Base-by-base conservation (phyloP, 2,113 vertebrate genomes). In the Paramisgurnus dabryanus region DNA sequence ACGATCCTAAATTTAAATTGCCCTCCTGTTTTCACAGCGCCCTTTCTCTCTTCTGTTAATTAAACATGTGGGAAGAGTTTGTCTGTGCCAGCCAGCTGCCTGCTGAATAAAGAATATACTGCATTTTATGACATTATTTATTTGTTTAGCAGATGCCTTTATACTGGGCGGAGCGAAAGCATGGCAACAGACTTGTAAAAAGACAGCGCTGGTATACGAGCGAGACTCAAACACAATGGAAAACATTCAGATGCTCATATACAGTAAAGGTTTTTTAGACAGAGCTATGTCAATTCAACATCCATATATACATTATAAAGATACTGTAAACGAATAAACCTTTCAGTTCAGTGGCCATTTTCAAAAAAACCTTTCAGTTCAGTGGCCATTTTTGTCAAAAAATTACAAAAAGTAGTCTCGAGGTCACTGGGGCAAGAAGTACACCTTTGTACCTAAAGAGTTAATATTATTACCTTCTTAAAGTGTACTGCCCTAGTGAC, bases 51-150 rank as follows among this genome's bases (percentile, higher is more conserved):
- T 77, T 75, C 85, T 78, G 81, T 91, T 90, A 89, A 90, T 91
- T 89, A 90, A 91, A 92, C 88, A 89, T 87, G 85, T 86, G 82
- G 86, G 78, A 80, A 78, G 71, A 79, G 80, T 89, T 89, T 89
- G 84, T 76, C 86, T 0, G 84, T 84, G 69, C 81, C 83, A 81
- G 68, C 63, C 81, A 80, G 66, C 67, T 82, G 80, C 82, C 80
- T 67, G 76, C 80, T 74, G 71, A 78, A 87, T 86, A 85, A 34
- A 34, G 27, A 82, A 65, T 79, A 63, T 12, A 17, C 82, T 85
- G 78, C 82, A 85, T 85, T 92, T 89, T 88, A 91, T 88, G 75
- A 47, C 73, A 53, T 89, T 87, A 88, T 89, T 89, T 88, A 87
- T 89, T 90, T 91, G 88, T 84, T 81, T 78, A 82, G 84, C 86